phyloP scores from a whole-genome alignment of 2,888 invertebrate genomes.

The Smittia sp. region DNA sequence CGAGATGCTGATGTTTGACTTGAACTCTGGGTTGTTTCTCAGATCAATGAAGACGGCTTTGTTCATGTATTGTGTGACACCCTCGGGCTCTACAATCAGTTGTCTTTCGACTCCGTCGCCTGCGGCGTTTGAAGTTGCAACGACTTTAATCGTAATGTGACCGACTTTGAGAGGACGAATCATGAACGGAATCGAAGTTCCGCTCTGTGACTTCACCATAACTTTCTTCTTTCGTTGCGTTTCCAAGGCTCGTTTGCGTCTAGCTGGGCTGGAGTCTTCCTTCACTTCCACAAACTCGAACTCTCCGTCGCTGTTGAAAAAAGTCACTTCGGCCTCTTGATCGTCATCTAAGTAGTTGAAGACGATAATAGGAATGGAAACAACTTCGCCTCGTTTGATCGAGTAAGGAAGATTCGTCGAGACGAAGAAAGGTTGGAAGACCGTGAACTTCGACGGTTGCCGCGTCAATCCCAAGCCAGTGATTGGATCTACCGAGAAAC shows the following conservation, averaged over 20 bases:
- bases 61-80: slow-evolving; percentile 66
- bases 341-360: slow-evolving; percentile 77
- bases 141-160: slow-evolving; percentile 65
- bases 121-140: slow-evolving; percentile 64
- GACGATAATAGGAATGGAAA: slow-evolving; percentile 76
- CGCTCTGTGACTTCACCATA: slow-evolving; percentile 62
- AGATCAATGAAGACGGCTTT: slow-evolving; percentile 68
- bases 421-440: slow-evolving; percentile 74
- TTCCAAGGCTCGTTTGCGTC: slow-evolving; percentile 68
- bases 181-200: slow-evolving; percentile 74
- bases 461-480: slow-evolving; percentile 71
- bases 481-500: slow-evolving; percentile 68
- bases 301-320: slow-evolving; percentile 71
- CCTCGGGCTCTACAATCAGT: slow-evolving; percentile 71
- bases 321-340: slow-evolving; percentile 69
- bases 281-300: slow-evolving; percentile 72
- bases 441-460: slow-evolving; percentile 62
- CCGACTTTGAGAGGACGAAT: slow-evolving; percentile 67
- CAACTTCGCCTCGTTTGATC: slow-evolving; percentile 77
- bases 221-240: slow-evolving; percentile 66
- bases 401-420: slow-evolving; percentile 78
- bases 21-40: slow-evolving; percentile 53
- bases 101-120: slow-evolving; percentile 71
- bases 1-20: slow-evolving; percentile 64
- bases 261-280: slow-evolving; percentile 64